Percentiles rank a stretch among this genome's conserved stretches.
These are phyloP conservation scores for Cynaeus angustus DNA, from an alignment of 2,888 invertebrate species.

Conservation along the genomic window DNA sequence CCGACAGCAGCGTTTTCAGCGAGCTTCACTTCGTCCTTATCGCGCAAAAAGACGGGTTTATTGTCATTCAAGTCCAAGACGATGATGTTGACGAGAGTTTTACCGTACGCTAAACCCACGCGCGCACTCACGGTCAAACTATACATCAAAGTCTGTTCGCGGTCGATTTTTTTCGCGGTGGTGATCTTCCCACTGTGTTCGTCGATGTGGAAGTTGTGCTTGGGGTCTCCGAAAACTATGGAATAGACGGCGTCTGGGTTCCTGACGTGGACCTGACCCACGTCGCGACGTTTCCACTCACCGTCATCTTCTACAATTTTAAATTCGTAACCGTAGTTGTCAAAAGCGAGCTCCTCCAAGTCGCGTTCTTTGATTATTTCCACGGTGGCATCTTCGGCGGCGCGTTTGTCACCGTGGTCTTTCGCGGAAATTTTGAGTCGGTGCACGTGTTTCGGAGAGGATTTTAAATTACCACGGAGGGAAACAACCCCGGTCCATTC, in stretches of 20 bases:
- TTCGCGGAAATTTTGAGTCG: constrained; percentile 85
- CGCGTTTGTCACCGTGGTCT: constrained; percentile 85
- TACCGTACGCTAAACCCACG: constrained; percentile 83
- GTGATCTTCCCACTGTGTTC: constrained; percentile 85
- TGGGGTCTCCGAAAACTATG: constrained; percentile 87
- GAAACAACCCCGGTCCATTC: constrained; percentile 84
- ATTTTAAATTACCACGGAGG: constrained; percentile 79
- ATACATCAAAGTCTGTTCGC: constrained; percentile 86
- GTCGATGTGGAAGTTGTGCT: constrained; percentile 86
- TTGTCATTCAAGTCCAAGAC: constrained; percentile 94
- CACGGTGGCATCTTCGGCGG: constrained; percentile 84
- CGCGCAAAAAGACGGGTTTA: constrained; percentile 86
- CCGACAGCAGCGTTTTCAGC: constrained; percentile 95
- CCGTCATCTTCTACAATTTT: constrained; percentile 88
- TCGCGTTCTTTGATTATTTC: constrained; percentile 86
- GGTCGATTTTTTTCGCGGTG: constrained; percentile 86
- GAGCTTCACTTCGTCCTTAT: constrained; percentile 85
- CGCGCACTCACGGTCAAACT: constrained; percentile 87
- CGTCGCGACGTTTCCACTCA: constrained; percentile 79
- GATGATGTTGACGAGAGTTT: constrained; percentile 86
- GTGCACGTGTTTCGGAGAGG: constrained; percentile 80
- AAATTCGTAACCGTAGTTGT: constrained; percentile 85
- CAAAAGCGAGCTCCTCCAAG: constrained; percentile 83
- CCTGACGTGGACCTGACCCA: constrained; percentile 83
- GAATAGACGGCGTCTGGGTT: constrained; percentile 76